Conservation (phyloP, 2,113 vertebrate genomes). For the Tetrao urogallus region DNA sequence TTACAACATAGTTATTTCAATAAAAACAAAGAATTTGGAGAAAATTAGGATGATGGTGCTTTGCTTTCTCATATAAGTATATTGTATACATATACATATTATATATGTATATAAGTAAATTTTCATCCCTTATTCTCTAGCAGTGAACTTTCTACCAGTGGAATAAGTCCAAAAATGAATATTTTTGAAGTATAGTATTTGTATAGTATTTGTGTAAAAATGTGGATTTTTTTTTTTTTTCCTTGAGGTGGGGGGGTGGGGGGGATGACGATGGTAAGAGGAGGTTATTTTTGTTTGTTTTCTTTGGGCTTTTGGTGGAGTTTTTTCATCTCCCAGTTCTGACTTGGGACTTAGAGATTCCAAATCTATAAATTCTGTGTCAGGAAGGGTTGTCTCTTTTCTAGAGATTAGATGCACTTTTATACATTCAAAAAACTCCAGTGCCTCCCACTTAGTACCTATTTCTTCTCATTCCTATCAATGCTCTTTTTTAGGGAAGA, state of each 20-base stretch:
- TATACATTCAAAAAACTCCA: background rate
- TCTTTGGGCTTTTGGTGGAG: background rate
- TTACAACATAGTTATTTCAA: background rate
- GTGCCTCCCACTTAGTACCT: background rate
- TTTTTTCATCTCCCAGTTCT: background rate
- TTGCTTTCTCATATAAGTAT: background rate
- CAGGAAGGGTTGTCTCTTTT: background rate
- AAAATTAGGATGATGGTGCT: background rate
- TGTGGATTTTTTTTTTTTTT: too few relatives aligned
- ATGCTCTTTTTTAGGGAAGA: background rate
- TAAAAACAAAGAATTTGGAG: background rate
- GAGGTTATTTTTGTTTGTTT: background rate
- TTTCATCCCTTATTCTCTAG: background rate
- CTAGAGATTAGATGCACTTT: background rate
- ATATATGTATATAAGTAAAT: background rate
- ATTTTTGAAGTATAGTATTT: background rate
- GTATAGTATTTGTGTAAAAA: background rate
- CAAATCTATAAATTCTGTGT: background rate
- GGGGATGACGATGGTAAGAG: too few relatives aligned
- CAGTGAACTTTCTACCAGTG: background rate
- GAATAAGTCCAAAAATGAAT: background rate
- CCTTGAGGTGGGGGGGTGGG: too few relatives aligned
- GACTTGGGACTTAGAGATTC: background rate
- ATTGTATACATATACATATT: too few relatives aligned
- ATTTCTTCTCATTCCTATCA: background rate